A percentile compares a stretch with the other conserved stretches of the same genome.
These are phyloP conservation scores for Amyelois transitella DNA, from an alignment of 1,140 invertebrate genomes.

Conservation along the genomic window DNA sequence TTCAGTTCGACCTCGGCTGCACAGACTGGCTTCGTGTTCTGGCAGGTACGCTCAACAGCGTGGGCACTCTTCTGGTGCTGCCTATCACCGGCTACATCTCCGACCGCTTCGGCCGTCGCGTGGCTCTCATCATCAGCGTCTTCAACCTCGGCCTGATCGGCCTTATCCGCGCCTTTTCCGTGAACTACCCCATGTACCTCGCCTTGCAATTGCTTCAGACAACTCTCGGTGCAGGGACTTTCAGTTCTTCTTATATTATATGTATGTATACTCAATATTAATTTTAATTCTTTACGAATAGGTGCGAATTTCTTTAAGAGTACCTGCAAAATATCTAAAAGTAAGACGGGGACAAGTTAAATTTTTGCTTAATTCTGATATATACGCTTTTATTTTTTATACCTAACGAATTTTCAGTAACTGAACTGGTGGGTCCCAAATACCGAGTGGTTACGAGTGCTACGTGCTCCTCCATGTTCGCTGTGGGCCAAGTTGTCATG, in stretches of 20 bases:
- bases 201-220: constrained; percentile 79
- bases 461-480: constrained; percentile 81
- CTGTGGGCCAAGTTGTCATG: constrained; percentile 81
- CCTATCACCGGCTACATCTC: constrained; percentile 72
- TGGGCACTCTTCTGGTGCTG: constrained; percentile 51
- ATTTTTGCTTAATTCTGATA: no score
- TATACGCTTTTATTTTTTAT: not conserved
- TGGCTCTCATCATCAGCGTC: constrained; percentile 77
- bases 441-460: constrained; percentile 83
- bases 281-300: no score
- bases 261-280: constrained; percentile 31
- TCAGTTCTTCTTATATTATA: constrained; percentile 60
- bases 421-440: constrained; percentile 85
- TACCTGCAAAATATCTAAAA: no score
- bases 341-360: no score
- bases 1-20: constrained; percentile 49
- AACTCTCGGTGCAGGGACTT: constrained; percentile 66
- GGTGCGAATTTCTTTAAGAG: no score
- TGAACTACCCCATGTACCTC: constrained; percentile 78
- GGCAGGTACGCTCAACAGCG: constrained; percentile 46
- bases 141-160: constrained; percentile 74
- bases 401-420: constrained; percentile 78
- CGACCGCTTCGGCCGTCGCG: constrained; percentile 77
- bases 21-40: constrained; percentile 45
- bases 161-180: constrained; percentile 78